Conservation (phyloP, 2,888 invertebrate genomes). For the Melanostoma scalare region DNA sequence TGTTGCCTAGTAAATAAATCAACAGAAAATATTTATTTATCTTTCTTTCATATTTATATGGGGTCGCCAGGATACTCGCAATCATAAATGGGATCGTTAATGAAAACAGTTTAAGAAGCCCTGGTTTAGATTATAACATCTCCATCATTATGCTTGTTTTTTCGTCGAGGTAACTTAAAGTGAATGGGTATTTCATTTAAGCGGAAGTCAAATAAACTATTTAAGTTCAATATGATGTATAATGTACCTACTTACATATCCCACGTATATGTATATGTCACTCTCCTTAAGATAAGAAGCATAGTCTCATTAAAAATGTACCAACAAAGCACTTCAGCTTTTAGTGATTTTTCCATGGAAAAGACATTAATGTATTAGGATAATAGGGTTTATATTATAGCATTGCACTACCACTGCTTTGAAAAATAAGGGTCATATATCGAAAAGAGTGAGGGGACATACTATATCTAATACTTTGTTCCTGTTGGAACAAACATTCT, state of each 20-base stretch:
- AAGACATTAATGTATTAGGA: constrained; percentile 37
- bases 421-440: constrained; percentile 15
- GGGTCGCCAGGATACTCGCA: too few species aligned
- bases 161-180: constrained; percentile 56
- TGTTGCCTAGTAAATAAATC: too few species aligned
- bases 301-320: constrained; percentile 69
- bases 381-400: too few species aligned
- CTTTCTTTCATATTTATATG: too few species aligned
- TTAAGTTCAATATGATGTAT: constrained; percentile 49
- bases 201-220: constrained; percentile 66
- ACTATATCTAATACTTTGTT: too few species aligned
- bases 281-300: background rate
- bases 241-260: background rate
- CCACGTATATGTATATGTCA: background rate
- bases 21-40: too few species aligned
- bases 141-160: constrained; percentile 58
- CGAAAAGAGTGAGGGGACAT: background rate
- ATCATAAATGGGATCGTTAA: too few species aligned
- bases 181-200: constrained; percentile 58
- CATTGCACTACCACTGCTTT: background rate
- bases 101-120: too few species aligned
- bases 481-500: constrained; percentile 54
- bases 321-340: constrained; percentile 56
- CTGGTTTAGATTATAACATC: too few species aligned
- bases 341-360: constrained; percentile 50